phyloP scores from a whole-genome alignment of 23 tunicate genomes.

The Corella eumyota region DNA sequence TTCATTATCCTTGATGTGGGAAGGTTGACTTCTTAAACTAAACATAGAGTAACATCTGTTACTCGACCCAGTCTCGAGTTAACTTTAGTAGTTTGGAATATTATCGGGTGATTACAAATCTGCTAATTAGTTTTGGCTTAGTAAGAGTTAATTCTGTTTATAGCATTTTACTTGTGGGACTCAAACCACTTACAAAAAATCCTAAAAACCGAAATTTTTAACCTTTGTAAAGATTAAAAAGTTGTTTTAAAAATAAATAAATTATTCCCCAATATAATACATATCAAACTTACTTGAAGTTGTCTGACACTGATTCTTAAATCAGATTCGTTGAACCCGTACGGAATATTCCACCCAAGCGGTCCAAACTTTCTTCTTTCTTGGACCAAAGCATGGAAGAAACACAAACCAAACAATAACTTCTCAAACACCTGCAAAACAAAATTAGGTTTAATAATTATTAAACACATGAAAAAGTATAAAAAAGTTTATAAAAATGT shows the following conservation, averaged over 20 bases:
- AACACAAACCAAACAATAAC: conserved; percentile 83
- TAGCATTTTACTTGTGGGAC: no score
- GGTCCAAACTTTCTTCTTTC: conserved; percentile 98
- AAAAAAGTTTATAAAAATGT: neutral
- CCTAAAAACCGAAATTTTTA: no score
- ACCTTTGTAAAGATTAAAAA: no score
- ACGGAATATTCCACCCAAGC: conserved; percentile 96
- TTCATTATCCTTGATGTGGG: no score
- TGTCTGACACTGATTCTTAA: conserved; percentile 94
- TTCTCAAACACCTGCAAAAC: conserved; percentile 75
- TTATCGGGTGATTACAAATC: no score
- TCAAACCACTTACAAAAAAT: no score
- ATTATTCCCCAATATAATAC: neutral
- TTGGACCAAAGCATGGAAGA: conserved; percentile 98
- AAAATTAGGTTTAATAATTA: neutral
- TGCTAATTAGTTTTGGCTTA: no score
- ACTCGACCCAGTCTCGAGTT: no score
- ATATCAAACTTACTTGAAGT: conserved; percentile 70
- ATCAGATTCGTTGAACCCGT: conserved; percentile 99
- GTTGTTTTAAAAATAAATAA: neutral
- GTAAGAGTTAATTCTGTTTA: no score
- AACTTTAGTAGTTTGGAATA: no score
- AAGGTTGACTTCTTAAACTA: no score
- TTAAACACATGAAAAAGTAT: neutral
- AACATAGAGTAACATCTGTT: no score